phyloP scores from a whole-genome alignment of 2,113 vertebrate species.

The Tragelaphus buxtoni region DNA sequence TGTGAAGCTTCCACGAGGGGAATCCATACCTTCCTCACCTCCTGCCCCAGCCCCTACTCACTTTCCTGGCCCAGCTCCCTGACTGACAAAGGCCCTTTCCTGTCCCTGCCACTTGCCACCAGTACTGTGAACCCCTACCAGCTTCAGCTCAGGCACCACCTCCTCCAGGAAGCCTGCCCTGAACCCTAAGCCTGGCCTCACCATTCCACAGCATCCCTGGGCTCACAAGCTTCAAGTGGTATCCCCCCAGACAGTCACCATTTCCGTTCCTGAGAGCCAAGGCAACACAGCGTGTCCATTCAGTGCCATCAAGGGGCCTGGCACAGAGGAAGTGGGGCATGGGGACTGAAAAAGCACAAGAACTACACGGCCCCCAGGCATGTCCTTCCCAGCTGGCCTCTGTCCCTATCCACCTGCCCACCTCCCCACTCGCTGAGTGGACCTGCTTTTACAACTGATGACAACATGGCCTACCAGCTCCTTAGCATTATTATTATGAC shows the following conservation, averaged over 20 bases:
- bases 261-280: background rate
- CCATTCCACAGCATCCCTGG: background rate
- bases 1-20: fast-evolving
- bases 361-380: too few species aligned
- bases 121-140: background rate
- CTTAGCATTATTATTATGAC: background rate
- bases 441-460: background rate
- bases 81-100: background rate
- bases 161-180: background rate
- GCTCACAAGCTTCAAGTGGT: background rate
- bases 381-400: background rate
- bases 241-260: fast-evolving
- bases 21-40: background rate
- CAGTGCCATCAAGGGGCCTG: background rate
- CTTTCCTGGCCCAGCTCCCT: background rate
- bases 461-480: background rate
- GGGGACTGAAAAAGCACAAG: background rate
- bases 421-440: fast-evolving
- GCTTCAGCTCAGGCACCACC: background rate
- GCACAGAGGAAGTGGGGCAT: background rate
- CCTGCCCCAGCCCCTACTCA: background rate
- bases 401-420: background rate
- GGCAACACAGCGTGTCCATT: fast-evolving
- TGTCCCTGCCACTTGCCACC: background rate
- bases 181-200: background rate